These are phyloP conservation scores for Passer domesticus DNA, from an alignment of 2,113 vertebrate species.

Conservation along the genomic window DNA sequence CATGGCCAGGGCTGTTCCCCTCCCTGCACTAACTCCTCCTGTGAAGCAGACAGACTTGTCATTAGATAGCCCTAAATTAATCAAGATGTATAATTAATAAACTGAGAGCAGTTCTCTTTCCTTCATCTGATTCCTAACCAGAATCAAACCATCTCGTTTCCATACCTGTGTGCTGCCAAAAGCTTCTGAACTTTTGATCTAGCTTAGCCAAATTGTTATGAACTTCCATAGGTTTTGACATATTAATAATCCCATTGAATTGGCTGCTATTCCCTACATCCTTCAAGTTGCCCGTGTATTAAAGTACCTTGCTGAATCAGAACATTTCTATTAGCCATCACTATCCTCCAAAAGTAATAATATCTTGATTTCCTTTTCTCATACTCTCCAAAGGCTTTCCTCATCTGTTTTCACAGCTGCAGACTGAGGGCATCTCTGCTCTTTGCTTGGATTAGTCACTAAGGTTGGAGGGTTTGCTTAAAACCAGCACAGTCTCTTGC, in stretches of 20 bases:
- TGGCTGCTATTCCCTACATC: background rate
- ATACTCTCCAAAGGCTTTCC: background rate
- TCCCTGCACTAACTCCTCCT: background rate
- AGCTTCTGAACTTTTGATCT: background rate
- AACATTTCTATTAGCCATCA: background rate
- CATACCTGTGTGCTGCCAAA: background rate
- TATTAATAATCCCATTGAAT: background rate
- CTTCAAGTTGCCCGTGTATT: background rate
- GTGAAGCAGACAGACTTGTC: background rate
- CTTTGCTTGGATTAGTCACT: background rate
- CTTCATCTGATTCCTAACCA: background rate
- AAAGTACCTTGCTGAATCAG: background rate
- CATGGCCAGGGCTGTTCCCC: background rate
- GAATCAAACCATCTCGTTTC: background rate
- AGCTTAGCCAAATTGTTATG: background rate
- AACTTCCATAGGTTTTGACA: background rate
- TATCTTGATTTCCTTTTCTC: background rate
- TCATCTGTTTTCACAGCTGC: constrained; percentile 22
- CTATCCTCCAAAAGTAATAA: background rate
- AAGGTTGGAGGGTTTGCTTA: background rate
- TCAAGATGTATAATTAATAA: background rate
- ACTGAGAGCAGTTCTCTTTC: background rate
- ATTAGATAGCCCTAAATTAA: background rate
- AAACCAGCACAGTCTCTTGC: background rate
- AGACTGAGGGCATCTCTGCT: background rate